phyloP scores from a whole-genome alignment of 2,888 invertebrate species.

The Carterocephalus palaemon region DNA sequence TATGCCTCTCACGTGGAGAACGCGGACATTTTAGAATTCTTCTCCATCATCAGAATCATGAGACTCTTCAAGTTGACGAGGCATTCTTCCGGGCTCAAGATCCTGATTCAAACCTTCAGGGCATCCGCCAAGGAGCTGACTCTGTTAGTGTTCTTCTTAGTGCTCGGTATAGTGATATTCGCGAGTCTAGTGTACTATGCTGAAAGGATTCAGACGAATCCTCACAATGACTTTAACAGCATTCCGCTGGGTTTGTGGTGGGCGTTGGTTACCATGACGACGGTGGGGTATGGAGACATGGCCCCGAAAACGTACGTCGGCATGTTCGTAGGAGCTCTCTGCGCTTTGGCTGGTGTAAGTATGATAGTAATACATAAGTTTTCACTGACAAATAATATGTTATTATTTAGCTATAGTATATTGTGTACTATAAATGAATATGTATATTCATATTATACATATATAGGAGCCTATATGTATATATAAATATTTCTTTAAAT shows the following conservation, averaged over 20 bases:
- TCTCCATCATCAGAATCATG: conserved; percentile 98
- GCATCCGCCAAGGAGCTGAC: conserved; percentile 98
- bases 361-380: no score
- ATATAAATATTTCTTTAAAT: no score
- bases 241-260: conserved; percentile 99
- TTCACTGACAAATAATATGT: no score
- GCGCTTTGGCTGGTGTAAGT: conserved; percentile 97
- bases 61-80: conserved; percentile 97
- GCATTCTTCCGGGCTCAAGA: conserved; percentile 98
- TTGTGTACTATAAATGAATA: no score
- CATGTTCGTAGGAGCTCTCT: conserved; percentile 98
- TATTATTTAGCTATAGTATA: no score
- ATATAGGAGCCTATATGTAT: no score
- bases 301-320: conserved; percentile 98
- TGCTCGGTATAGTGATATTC: conserved; percentile 98
- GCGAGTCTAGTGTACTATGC: conserved; percentile 99
- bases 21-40: conserved; percentile 97
- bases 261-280: conserved; percentile 99
- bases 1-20: conserved; percentile 95
- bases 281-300: conserved; percentile 99
- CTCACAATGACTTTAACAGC: conserved; percentile 98
- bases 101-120: conserved; percentile 98
- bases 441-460: no score
- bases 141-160: conserved; percentile 97
- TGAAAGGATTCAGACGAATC: conserved; percentile 96